Conservation (phyloP, 1,140 invertebrate species). For the Lerema accius region DNA sequence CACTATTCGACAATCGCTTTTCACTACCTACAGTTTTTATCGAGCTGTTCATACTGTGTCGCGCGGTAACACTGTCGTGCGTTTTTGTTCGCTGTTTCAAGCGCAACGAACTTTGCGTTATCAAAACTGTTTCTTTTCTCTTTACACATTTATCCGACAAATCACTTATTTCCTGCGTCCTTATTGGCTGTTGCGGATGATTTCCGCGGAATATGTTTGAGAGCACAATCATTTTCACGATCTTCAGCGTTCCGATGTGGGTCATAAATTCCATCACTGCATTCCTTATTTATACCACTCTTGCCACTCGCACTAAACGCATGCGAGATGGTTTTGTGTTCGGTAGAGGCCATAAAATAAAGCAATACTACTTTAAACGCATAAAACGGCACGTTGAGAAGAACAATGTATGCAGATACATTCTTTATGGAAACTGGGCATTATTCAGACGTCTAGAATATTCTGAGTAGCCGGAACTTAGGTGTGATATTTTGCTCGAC, state of each 20-base stretch:
- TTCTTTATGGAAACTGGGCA: constrained; percentile 58
- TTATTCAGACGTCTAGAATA: constrained; percentile 63
- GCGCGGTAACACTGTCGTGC: constrained; percentile 52
- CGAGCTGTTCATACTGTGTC: constrained; percentile 46
- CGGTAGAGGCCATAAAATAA: constrained; percentile 38
- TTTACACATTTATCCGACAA: constrained; percentile 48
- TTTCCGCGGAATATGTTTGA: constrained; percentile 74
- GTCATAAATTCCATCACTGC: constrained; percentile 79
- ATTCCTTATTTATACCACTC: constrained; percentile 71
- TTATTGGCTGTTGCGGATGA: constrained; percentile 59
- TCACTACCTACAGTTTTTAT: constrained; percentile 50
- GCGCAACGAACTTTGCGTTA: constrained; percentile 64
- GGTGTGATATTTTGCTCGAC: constrained; percentile 45
- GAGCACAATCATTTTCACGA: constrained; percentile 78
- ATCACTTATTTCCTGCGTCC: constrained; percentile 45
- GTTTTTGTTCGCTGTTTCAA: constrained; percentile 68
- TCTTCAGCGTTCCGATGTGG: constrained; percentile 66
- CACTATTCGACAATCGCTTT: constrained; percentile 68
- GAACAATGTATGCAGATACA: constrained; percentile 57
- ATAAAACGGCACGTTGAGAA: constrained; percentile 45
- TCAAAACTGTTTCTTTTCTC: constrained; percentile 50
- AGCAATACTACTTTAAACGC: constrained; percentile 39
- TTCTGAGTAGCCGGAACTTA: constrained; percentile 46
- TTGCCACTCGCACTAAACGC: constrained; percentile 45
- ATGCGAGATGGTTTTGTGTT: constrained; percentile 63